Percentiles rank a stretch among this genome's conserved stretches.
phyloP scores from a whole-genome alignment of 2,797 vertebrate species.

The Potorous gilbertii region DNA sequence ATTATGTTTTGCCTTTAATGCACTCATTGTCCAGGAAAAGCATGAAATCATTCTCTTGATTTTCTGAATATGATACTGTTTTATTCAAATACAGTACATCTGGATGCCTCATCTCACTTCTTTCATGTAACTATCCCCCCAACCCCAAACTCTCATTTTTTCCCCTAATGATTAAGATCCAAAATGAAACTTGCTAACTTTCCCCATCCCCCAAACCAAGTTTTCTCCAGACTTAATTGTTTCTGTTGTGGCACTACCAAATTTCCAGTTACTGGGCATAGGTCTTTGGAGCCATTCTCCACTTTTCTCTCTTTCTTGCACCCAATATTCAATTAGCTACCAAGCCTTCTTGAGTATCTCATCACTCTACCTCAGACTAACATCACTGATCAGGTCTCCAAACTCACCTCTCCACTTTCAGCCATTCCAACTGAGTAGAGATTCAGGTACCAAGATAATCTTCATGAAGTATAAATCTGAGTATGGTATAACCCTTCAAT shows the following conservation, averaged over 20 bases:
- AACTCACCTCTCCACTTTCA: background rate
- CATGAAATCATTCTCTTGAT: constrained; percentile 39
- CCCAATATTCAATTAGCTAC: background rate
- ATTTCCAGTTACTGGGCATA: background rate
- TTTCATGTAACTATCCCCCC: constrained; percentile 16
- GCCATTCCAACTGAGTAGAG: background rate
- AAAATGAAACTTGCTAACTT: background rate
- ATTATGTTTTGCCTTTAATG: constrained; percentile 57
- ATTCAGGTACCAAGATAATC: background rate
- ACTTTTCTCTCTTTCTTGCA: background rate
- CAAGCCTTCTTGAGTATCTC: background rate
- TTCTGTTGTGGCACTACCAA: background rate
- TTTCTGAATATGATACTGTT: constrained; percentile 56
- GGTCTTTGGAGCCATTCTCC: background rate
- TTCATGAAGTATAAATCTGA: background rate
- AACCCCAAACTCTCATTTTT: background rate
- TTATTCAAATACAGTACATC: constrained; percentile 7
- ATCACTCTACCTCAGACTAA: background rate
- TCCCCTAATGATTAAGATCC: constrained; percentile 26
- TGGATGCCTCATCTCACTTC: background rate
- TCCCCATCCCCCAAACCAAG: background rate
- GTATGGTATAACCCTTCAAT: background rate
- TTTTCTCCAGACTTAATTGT: background rate
- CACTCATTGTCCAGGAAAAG: constrained; percentile 32
- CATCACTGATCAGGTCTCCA: background rate